phyloP scores from a whole-genome alignment of 2,888 invertebrate species.

The Ariolimax columbianus region DNA sequence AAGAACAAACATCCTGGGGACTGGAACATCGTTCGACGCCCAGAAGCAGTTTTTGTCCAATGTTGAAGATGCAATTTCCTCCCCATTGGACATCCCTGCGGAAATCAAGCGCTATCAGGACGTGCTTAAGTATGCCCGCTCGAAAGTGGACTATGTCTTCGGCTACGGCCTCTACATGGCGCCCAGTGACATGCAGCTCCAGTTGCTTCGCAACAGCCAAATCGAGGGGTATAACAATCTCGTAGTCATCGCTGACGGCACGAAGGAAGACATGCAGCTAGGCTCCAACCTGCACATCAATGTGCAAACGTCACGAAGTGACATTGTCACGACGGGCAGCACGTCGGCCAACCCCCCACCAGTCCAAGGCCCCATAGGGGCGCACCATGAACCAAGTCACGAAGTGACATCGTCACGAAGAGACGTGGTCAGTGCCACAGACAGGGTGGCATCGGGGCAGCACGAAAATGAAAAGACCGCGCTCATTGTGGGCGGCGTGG shows the following conservation, averaged over 20 bases:
- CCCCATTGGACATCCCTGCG: neutral
- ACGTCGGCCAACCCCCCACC: neutral
- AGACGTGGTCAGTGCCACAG: neutral
- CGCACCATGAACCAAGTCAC: neutral
- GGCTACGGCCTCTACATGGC: neutral
- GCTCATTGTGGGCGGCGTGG: neutral
- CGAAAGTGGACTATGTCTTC: neutral
- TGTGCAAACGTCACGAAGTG: too few species aligned
- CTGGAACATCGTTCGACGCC: neutral
- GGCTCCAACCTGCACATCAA: neutral
- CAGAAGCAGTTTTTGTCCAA: neutral
- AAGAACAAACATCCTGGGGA: neutral
- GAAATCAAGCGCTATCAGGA: neutral
- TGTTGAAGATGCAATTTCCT: neutral
- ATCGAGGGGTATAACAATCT: neutral
- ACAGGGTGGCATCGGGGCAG: neutral
- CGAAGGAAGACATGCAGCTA: neutral
- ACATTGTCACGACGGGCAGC: too few species aligned
- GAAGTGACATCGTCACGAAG: neutral
- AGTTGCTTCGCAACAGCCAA: neutral
- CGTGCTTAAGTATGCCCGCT: neutral
- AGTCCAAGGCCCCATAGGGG: neutral
- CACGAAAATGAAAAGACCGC: conserved; percentile 12
- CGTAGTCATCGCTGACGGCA: neutral
- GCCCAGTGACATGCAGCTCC: neutral